Evolutionary conservation across 2,888 invertebrate species (phyloP), one percentile per base, ranked within the genome.

Genomic region (Vanessa cardui): DNA sequence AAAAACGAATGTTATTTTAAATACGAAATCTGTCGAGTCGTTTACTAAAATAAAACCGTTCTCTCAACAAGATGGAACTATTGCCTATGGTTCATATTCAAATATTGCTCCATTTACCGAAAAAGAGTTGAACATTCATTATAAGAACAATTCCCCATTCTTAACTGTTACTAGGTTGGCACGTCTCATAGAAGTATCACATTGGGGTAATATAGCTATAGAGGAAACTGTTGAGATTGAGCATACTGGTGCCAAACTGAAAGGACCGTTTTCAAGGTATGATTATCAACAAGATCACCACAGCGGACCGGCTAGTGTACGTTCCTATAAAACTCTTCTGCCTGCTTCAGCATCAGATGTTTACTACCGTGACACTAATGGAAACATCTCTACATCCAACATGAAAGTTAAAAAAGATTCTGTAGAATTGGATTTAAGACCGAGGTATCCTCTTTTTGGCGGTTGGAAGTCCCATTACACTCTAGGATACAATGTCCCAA

Each of bases 391-490:
- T 0, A 99, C 99, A 12, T 99, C 99, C 0, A 96, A 98, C 85
- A 96, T 99, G 93, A 95, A 96, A 74, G 92, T 96, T 31, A 94
- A 96, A 76, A 97, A 97, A 75, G 98, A 99, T 82, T 96, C 98
- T 49, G 98, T 99, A 8, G 99, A 99, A 81, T 90, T 99, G 5
- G 99, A 99, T 80, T 93, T 99, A n/a, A 94, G 98, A 61, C 99
- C 99, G 0, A 94, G 99, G 78, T 99, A 99, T 87, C 99, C 99
- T 4, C 93, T 99, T 6, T 99, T 99, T 87, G 99, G 99, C 65
- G 99, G 99, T 16, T 99, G 99, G 99, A 98, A 97, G 86, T 99
- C 99, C 9, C 97, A 98, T 77, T 99, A 99, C 88, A 96, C 96
- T 52, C 94, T 99, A 58, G 99, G 99, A 4, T 99, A 99, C 93